Conservation (phyloP, 1,140 invertebrate species). For the Harpegnathos saltator region DNA sequence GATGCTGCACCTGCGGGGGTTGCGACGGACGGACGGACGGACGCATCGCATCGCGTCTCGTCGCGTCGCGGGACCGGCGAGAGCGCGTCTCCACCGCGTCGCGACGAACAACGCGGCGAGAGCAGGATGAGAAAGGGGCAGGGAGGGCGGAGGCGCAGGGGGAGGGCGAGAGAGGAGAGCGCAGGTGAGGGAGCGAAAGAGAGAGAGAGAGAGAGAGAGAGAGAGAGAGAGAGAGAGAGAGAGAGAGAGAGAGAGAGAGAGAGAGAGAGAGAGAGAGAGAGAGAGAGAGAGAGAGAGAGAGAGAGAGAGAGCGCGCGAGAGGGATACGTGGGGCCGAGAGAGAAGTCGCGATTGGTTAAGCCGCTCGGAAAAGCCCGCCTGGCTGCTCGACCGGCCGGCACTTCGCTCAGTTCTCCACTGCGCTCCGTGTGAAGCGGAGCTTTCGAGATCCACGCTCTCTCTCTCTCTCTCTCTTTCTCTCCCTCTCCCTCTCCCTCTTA, state of each 20-base stretch:
- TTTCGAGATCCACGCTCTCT: conserved; percentile 52
- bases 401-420: conserved; percentile 78
- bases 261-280: conserved; percentile 36
- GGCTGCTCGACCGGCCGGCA: conserved; percentile 78
- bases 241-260: no score
- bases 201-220: conserved; percentile 41
- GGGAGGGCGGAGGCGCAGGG: no score
- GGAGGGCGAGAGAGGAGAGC: no score
- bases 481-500: background rate
- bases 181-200: no score
- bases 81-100: conserved; percentile 26
- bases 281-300: conserved; percentile 31
- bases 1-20: conserved; percentile 35
- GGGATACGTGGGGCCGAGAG: conserved; percentile 69
- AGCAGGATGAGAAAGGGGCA: background rate
- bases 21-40: background rate
- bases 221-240: no score
- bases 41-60: no score
- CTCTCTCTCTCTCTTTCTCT: conserved; percentile 12
- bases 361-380: conserved; percentile 76
- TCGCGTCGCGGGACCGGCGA: conserved; percentile 9
- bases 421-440: conserved; percentile 75
- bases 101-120: background rate
- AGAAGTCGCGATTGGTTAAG: conserved; percentile 78
- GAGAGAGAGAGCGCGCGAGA: conserved; percentile 46